Evolutionary conservation across 2,888 invertebrate species (phyloP), one percentile per base, ranked within the genome.

Genomic region (Isoperla grammatica): DNA sequence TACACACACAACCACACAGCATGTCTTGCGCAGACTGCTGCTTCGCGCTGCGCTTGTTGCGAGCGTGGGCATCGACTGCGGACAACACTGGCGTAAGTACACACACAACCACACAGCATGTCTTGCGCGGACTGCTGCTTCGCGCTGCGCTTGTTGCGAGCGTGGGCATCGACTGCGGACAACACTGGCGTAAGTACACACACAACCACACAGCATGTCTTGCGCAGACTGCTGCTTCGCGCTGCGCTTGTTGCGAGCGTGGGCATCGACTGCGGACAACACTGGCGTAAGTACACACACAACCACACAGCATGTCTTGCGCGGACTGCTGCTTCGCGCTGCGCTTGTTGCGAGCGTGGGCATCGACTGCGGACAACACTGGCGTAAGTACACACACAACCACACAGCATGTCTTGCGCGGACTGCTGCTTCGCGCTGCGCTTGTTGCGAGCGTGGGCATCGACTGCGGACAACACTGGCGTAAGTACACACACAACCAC

Each of bases 151-250:
- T 11, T 15, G 39, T 17, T 39, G 12, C 53, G 15, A 8, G 37
- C 53, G n/a, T 39, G 20, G 37, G 15, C 53, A 17, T 17, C 37
- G 12, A 17, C 53, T 53, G 39, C 29, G 12, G 2, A 5, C 46
- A 8, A 29, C 29, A 29, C 29, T n/a, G n/a, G n/a, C n/a, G n/a
- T n/a, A n/a, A n/a, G n/a, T n/a, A n/a, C n/a, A n/a, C n/a, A n/a
- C n/a, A n/a, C n/a, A n/a, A n/a, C n/a, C n/a, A 8, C 50, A n/a
- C 15, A 50, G n/a, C 50, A 50, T 50, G 11, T 35, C 13, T 15
- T 15, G 6, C 50, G 35, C 50, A 2, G 15, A 13, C 5, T 12
- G 50, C 4, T 35, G 6, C 35, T 35, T 50, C 11, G 50, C 50
- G 17, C 29, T 12, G 2, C 12, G 2, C 35, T 9, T 5, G 35